Evolutionary conservation across 2,113 vertebrate genomes (phyloP).

Genomic region (Opisthocomus hoazin): DNA sequence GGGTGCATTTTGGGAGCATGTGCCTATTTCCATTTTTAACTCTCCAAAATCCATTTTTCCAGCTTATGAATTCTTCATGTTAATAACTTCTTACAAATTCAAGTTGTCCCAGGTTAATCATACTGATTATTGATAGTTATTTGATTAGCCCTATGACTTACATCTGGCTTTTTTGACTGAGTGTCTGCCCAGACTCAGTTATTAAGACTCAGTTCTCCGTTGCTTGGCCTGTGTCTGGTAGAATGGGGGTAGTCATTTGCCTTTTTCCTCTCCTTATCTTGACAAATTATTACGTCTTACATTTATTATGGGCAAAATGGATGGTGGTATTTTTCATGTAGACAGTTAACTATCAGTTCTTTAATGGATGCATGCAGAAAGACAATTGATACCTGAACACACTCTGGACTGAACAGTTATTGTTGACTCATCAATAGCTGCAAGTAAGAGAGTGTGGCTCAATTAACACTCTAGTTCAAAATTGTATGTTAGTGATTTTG

Average conservation of each 20-base stretch:
- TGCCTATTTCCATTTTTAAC: not conserved
- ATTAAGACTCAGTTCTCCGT: not conserved
- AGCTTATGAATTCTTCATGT: not conserved
- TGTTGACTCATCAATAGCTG: not conserved
- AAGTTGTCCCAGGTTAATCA: not conserved
- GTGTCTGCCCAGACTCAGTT: not conserved
- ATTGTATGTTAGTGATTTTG: not conserved
- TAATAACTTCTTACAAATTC: not conserved
- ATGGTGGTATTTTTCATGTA: not conserved
- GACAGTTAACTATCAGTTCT: not conserved
- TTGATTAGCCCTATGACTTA: not conserved
- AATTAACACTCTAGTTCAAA: not conserved
- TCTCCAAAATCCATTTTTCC: not conserved
- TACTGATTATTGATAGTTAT: not conserved
- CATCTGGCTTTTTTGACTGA: not conserved
- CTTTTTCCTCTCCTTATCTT: not conserved
- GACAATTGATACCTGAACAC: not conserved
- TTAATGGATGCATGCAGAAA: not conserved
- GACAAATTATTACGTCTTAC: not conserved
- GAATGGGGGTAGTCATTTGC: not conserved
- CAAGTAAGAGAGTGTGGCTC: not conserved
- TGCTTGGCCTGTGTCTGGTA: not conserved
- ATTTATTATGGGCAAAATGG: not conserved
- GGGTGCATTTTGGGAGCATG: not conserved
- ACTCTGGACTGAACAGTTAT: not conserved